Evolutionary conservation across 2,113 vertebrate genomes (phyloP).

Genomic region (Mesitornis unicolor): DNA sequence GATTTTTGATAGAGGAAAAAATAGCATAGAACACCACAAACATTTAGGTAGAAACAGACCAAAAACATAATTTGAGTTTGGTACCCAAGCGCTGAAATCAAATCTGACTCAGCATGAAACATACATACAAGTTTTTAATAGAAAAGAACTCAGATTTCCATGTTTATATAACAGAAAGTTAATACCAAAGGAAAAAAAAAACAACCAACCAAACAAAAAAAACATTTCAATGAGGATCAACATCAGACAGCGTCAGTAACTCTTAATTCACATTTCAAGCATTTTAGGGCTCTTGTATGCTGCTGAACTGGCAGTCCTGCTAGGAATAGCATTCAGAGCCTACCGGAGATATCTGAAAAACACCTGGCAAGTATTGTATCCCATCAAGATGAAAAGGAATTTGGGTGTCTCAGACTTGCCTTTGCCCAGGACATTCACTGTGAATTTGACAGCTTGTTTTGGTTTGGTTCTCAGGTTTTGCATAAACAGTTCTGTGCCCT

Average conservation of each 20-base stretch:
- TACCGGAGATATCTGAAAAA: neutral
- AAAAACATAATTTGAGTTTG: neutral
- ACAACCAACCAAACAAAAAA: too few relatives aligned
- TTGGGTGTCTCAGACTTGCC: fast-evolving
- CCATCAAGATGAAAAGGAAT: neutral
- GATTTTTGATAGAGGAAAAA: neutral
- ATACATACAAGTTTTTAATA: neutral
- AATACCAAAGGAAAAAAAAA: neutral
- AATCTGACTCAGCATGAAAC: neutral
- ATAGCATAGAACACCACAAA: neutral
- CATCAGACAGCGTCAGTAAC: neutral
- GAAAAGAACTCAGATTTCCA: neutral
- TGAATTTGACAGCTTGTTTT: neutral
- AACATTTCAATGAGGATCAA: neutral
- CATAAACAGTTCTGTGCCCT: neutral
- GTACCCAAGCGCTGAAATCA: neutral
- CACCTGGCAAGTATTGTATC: neutral
- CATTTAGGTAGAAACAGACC: neutral
- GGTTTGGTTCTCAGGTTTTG: neutral
- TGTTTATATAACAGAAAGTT: neutral
- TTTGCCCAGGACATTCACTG: neutral
- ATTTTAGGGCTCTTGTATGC: fast-evolving
- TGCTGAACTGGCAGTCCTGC: neutral
- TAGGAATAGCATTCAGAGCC: neutral
- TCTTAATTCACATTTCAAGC: neutral